Conservation (phyloP, 2,113 vertebrate genomes). For the Macaca fascicularis region DNA sequence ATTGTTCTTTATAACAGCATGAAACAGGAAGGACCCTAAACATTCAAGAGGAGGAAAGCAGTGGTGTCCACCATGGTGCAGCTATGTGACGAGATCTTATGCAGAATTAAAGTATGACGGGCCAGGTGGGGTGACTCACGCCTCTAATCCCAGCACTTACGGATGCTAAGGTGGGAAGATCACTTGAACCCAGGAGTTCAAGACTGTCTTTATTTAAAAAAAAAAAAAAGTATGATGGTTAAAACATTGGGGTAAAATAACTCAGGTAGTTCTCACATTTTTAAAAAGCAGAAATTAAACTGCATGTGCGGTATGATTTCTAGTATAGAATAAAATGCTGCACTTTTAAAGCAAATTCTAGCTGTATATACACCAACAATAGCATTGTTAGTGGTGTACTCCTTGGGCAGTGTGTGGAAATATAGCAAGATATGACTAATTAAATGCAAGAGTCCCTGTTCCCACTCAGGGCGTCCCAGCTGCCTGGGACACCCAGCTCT, state of each 20-base stretch:
- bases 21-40: not conserved
- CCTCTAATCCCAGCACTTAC: too few relatives aligned
- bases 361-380: not conserved
- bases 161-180: too few relatives aligned
- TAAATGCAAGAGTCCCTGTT: not conserved
- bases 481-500: not conserved
- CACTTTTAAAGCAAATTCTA: not conserved
- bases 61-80: not conserved
- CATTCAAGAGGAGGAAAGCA: not conserved
- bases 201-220: too few relatives aligned
- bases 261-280: not conserved
- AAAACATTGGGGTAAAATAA: not conserved
- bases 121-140: too few relatives aligned
- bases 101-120: not conserved
- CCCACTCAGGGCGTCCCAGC: not conserved
- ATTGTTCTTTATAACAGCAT: not conserved
- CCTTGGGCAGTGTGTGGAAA: not conserved
- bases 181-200: too few relatives aligned
- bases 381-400: not conserved
- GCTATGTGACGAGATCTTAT: not conserved
- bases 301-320: not conserved
- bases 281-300: not conserved
- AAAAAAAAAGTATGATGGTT: not conserved
- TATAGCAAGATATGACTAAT: not conserved
- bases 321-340: too few relatives aligned